Evolutionary conservation across 2,888 invertebrate genomes (phyloP), one percentile per base, ranked within the genome.

Genomic region (Punctoribates punctum): DNA sequence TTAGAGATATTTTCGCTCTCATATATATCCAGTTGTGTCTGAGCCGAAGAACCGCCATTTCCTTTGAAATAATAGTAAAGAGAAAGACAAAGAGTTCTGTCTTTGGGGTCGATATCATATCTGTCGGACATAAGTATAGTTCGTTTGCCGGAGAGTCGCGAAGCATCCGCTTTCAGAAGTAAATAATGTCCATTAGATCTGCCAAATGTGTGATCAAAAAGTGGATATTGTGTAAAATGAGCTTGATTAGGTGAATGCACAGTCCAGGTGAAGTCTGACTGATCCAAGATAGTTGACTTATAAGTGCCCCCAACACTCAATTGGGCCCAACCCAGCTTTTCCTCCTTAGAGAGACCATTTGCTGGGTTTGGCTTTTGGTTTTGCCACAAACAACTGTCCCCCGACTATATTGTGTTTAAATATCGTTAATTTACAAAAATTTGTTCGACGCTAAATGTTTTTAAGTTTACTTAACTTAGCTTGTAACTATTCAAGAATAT

Each of bases 41-140:
- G 25, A 57, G 25, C 57, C 1, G 9, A 6, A 23, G 20, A 4
- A 1, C 11, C 9, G n/a, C 17, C 70, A 34, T 34, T 17, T 17
- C 29, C 2, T 13, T 51, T 51, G 13, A 57, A 25, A 9, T 57
- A 23, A n/a, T 57, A 57, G 25, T 25, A 57, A 25, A 57, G 20
- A 20, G 9, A 17, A 20, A 57, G 20, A 13, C 57, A 57, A 57
- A 57, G 25, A 6, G 57, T 11, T 57, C 11, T n/a, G n/a, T 25
- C 11, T 3, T n/a, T 57, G 20, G 57, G 57, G n/a, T 57, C 23
- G 57, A 57, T 25, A 20, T 57, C 57, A 23, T 57, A 57, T 9
- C 77, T 48, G 51, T 79, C 79, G 0, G 79, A 79, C 67, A 79
- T 65, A 20, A 77, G 75, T 17, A 78, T 76, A 1, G 78, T 77